phyloP scores from a whole-genome alignment of 1,140 invertebrate genomes.

The Cydia fagiglandana region DNA sequence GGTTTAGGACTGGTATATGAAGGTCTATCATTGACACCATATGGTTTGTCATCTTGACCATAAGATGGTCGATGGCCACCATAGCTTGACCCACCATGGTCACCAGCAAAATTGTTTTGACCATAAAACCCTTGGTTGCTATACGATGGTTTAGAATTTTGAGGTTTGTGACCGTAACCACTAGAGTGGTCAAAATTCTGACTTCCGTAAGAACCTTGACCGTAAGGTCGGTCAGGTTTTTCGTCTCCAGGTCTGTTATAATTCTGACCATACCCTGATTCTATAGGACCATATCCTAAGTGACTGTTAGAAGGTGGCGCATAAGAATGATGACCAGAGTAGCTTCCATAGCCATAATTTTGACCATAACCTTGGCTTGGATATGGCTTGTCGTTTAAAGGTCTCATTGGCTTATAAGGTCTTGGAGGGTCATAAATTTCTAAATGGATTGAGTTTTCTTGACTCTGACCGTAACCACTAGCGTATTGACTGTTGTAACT shows the following conservation, averaged over 20 bases:
- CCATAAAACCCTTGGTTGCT: constrained; percentile 35
- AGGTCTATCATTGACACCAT: constrained; percentile 35
- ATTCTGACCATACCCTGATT: constrained; percentile 27
- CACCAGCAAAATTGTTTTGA: constrained; percentile 34
- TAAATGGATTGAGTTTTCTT: constrained; percentile 64
- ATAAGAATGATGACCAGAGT: constrained; percentile 54
- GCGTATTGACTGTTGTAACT: constrained; percentile 60
- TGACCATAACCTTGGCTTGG: constrained; percentile 40
- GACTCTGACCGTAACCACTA: constrained; percentile 57
- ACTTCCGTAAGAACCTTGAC: constrained; percentile 37
- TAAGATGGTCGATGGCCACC: constrained; percentile 33
- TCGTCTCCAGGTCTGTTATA: constrained; percentile 36
- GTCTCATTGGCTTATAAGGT: constrained; percentile 51
- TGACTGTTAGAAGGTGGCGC: constrained; percentile 42
- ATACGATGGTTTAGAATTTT: constrained; percentile 33
- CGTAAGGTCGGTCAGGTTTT: constrained; percentile 44
- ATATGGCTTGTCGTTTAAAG: constrained; percentile 45
- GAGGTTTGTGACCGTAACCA: constrained; percentile 31
- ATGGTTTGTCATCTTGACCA: constrained; percentile 31
- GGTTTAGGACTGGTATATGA: constrained; percentile 23
- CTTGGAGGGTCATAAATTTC: constrained; percentile 69
- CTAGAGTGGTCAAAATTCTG: not conserved
- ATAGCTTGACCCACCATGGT: constrained; percentile 23
- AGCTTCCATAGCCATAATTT: constrained; percentile 44
- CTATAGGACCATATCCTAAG: constrained; percentile 45